Evolutionary conservation across 2,797 vertebrate species (phyloP), one percentile per base, ranked within the genome.

Genomic region (Tragelaphus oryx): DNA sequence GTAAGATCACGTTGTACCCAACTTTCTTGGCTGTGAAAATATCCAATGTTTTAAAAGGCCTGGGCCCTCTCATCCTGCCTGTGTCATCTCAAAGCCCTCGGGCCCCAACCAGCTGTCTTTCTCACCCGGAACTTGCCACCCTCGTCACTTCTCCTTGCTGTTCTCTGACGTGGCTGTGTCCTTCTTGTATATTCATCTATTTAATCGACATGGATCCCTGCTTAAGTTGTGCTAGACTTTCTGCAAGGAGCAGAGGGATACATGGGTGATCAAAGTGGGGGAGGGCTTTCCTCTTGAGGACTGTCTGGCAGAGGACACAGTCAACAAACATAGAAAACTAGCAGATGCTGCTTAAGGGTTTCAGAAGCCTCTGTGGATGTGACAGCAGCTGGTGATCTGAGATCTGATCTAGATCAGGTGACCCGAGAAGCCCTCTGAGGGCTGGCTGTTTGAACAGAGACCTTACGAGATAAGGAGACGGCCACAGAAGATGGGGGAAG

Each of bases 301-400:
- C 59, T 24, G 6, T 82, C 82, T 44, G 65, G 62, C 30, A 22
- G 46, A 81, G 52, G 48, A 14, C 12, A 12, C 44, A 5, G 22
- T 54, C 28, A 8, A 6, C 26, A 48, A 76, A 87, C 71, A 71
- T 60, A 59, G 54, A 65, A 93, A 79, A 33, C 44, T 9, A 33
- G 50, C 88, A 55, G 62, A 1, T 11, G 54, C 16, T n/a, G 54
- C 30, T 4, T 26, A 4, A 37, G 16, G 1, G 11, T 44, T 7
- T 17, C 18, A 46, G 79, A 44, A 65, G 4, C 22, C 22, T 5
- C 17, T 3, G 18, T 14, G 6, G 2, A 28, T 71, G 46, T 68
- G 50, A 20, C 13, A 41, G 13, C 0, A 4, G 13, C 26, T 5
- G 37, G 6, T 41, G 11, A 1, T 3, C 20, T 0, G 4, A 41